Percentiles rank a stretch among this genome's conserved stretches.
phyloP scores from a whole-genome alignment of 2,888 invertebrate species.

The Drosophila nigritarsus region DNA sequence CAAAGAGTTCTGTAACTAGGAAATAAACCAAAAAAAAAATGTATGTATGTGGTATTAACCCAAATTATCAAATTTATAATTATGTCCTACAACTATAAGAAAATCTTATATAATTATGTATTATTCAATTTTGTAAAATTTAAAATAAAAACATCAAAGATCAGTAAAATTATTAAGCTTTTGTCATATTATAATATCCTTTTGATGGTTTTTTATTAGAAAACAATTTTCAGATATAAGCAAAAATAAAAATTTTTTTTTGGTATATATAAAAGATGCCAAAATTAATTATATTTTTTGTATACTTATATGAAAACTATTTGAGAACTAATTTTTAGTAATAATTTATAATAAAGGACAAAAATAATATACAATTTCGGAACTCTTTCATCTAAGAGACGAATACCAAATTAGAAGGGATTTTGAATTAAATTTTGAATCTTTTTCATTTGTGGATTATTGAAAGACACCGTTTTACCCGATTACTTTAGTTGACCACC shows the following conservation, averaged over 20 bases:
- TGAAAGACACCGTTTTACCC: conserved; percentile 17
- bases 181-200: background rate
- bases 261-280: background rate
- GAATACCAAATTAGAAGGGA: background rate
- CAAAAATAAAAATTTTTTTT: background rate
- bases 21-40: background rate
- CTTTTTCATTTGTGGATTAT: conserved; percentile 29
- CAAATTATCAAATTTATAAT: background rate
- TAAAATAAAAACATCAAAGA: background rate
- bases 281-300: background rate
- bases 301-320: background rate
- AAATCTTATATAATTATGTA: background rate
- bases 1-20: background rate
- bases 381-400: background rate
- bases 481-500: conserved; percentile 57
- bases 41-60: no score
- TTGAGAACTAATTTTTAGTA: background rate
- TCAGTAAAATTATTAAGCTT: background rate
- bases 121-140: background rate
- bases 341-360: background rate
- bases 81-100: background rate
- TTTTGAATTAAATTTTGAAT: background rate
- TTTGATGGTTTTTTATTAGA: background rate
- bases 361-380: background rate
- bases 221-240: background rate